These are phyloP conservation scores for Propithecus perrieri DNA, from an alignment of 2,797 vertebrate species.

Conservation along the genomic window DNA sequence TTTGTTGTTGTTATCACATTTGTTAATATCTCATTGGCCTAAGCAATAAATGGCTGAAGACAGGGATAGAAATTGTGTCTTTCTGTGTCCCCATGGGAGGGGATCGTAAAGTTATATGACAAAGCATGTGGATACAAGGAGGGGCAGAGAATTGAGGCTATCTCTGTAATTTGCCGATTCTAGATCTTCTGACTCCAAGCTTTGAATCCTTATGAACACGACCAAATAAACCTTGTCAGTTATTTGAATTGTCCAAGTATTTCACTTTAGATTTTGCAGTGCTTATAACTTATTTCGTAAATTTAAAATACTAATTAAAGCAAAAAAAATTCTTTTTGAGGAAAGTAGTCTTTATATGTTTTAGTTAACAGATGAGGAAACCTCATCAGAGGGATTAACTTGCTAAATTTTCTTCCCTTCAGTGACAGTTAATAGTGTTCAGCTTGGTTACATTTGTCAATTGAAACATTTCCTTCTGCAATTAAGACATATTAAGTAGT, in stretches of 20 bases:
- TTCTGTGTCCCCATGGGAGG: background rate
- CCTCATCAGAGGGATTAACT: background rate
- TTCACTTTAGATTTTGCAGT: background rate
- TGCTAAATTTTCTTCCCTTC: background rate
- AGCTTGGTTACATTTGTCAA: background rate
- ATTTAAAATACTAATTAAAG: background rate
- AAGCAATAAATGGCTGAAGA: background rate
- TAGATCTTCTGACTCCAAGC: background rate
- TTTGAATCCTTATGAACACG: background rate
- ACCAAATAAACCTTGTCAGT: background rate
- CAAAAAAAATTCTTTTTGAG: background rate
- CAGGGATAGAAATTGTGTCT: background rate
- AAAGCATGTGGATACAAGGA: background rate
- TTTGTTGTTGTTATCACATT: background rate
- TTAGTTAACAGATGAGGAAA: background rate
- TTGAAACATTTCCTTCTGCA: background rate
- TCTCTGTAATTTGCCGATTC: background rate
- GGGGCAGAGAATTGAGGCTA: background rate
- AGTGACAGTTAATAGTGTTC: background rate
- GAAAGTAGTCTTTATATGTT: background rate
- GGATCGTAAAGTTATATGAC: background rate
- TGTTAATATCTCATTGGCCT: background rate
- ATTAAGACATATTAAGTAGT: background rate
- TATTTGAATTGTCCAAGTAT: background rate
- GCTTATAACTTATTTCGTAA: slow-evolving; percentile 5